Base-by-base conservation (phyloP, 2,113 vertebrate species). In the Cardinalis cardinalis region DNA sequence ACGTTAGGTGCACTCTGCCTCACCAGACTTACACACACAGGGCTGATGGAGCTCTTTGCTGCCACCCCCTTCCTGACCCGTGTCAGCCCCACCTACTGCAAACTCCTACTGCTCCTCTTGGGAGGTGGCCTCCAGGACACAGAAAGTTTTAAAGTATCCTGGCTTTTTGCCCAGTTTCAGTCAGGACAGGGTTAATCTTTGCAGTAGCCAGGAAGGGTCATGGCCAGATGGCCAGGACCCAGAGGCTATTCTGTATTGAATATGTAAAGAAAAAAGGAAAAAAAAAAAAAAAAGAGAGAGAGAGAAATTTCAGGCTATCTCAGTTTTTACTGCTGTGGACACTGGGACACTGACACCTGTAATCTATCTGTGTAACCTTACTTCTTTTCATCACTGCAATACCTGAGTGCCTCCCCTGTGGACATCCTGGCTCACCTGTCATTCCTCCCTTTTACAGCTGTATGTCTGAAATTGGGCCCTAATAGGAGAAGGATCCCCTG, bases 1-100 rank as follows among this genome's bases (percentile, higher is more conserved):
- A 34, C 0, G 2, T 38, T 5, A 3, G 2, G 14, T 8, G 55
- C 29, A 18, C 25, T 20, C 46, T 46, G 49, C 63, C 61, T 79
- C 0, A 0, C 26, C 40, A 34, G 55, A 18, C 63, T 53, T 15
- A 52, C 14, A 14, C 4, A 34, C 40, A n/a, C 13, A 3, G 5
- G 32, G 38, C 25, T 44, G 21, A 6, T 3, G 8, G 56, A 69
- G 36, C 31, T 70, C 38, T 58, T n/a, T 4, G 7, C 16, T 43
- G 61, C 3, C 24, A 46, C 15, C 4, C 8, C 14, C 26, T 59
- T 58, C 40, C 77, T 29, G 43, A 59, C 21, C 20, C 12, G 48
- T 6, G 31, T 63, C 63, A 59, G 68, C 49, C 31, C n/a, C 60
- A 69, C 12, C 41, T 56, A 4, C 36, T 60, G 28, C 55, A 73